Conservation (phyloP, 1,140 invertebrate species). For the Magallana angulata region DNA sequence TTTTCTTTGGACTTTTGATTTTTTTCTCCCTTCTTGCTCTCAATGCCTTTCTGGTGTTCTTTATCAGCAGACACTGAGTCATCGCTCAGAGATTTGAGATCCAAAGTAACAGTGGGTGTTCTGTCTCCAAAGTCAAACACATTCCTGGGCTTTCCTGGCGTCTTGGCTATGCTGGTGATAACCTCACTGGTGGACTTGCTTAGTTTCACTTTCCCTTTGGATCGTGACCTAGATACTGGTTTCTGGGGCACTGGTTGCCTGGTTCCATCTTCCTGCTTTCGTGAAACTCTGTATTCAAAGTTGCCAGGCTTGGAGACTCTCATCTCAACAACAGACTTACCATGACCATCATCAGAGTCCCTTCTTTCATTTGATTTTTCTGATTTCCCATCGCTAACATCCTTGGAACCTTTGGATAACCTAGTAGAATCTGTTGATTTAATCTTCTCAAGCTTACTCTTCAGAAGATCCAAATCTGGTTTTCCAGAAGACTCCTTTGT, state of each 20-base stretch:
- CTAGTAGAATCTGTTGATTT: background rate
- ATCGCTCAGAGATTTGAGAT: slow-evolving; percentile 51
- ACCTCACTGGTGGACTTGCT: slow-evolving; percentile 42
- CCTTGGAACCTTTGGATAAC: background rate
- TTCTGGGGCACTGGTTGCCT: slow-evolving; percentile 65
- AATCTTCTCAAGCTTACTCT: background rate
- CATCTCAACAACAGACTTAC: slow-evolving; percentile 61
- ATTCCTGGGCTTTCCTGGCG: slow-evolving; percentile 52
- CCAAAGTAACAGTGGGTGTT: slow-evolving; percentile 56
- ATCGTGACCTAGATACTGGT: slow-evolving; percentile 57
- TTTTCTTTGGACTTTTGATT: background rate
- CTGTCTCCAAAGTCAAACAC: slow-evolving; percentile 71
- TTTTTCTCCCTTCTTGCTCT: slow-evolving; percentile 23
- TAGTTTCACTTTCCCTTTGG: slow-evolving; percentile 64
- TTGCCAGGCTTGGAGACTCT: slow-evolving; percentile 63
- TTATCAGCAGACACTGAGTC: slow-evolving; percentile 2
- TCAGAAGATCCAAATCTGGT: background rate
- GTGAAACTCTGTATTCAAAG: slow-evolving; percentile 63
- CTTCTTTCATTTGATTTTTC: background rate
- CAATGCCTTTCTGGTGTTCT: background rate
- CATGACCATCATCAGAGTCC: background rate
- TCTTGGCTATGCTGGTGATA: slow-evolving; percentile 2
- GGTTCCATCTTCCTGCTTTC: slow-evolving; percentile 65
- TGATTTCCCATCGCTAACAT: background rate
- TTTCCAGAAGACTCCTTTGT: background rate